Conservation (phyloP, 1,140 invertebrate genomes). For the Zaprionus ornatus region DNA sequence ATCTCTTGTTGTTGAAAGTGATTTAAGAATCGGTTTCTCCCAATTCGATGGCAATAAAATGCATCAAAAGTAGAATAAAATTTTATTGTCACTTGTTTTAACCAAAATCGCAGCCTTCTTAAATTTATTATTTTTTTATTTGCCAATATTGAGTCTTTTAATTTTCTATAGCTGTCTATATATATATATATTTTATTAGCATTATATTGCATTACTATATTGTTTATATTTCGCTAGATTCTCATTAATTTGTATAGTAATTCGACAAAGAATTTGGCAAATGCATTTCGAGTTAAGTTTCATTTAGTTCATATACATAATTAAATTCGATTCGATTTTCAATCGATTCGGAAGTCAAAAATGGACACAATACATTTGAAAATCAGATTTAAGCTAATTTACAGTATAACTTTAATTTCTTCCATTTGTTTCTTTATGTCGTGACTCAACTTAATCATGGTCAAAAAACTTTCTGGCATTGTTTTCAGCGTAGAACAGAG, state of each 20-base stretch:
- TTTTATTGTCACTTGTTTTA: neutral
- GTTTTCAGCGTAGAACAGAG: too few relatives aligned
- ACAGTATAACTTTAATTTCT: neutral
- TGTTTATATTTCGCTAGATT: neutral
- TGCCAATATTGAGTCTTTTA: neutral
- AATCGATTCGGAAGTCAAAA: neutral
- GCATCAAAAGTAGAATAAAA: neutral
- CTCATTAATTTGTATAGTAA: neutral
- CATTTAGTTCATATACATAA: too few relatives aligned
- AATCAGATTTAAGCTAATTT: neutral
- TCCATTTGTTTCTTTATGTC: neutral
- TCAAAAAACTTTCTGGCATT: neutral
- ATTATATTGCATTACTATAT: neutral
- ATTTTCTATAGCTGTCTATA: neutral
- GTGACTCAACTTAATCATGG: neutral
- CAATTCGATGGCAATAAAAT: neutral
- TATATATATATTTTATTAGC: neutral
- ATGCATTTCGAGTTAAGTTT: neutral
- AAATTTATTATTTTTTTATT: neutral
- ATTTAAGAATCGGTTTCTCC: neutral
- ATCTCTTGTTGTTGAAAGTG: conserved; percentile 20
- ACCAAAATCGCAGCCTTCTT: neutral
- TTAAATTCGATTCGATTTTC: neutral
- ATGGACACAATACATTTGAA: neutral
- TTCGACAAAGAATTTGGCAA: neutral